Percentiles rank a stretch among this genome's conserved stretches.
phyloP scores from a whole-genome alignment of 1,140 invertebrate genomes.

The Homalodisca vitripennis region DNA sequence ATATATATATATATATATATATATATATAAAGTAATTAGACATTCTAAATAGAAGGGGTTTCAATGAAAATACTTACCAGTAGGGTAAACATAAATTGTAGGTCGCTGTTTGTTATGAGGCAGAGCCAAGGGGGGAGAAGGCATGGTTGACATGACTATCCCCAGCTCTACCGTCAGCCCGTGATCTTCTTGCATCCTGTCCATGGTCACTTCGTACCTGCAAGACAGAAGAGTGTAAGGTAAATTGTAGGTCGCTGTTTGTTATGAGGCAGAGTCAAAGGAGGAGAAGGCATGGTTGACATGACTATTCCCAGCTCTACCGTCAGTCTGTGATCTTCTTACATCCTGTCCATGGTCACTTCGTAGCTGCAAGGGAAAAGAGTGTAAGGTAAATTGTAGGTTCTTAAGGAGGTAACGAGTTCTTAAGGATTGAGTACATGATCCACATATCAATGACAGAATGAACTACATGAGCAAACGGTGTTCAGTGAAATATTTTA shows the following conservation, averaged over 20 bases:
- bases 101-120: constrained; percentile 51
- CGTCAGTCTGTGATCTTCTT: background rate
- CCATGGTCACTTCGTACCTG: too few species aligned
- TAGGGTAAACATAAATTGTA: constrained; percentile 56
- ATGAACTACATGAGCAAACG: too few species aligned
- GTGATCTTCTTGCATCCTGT: background rate
- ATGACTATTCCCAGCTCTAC: constrained; percentile 15
- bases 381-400: too few species aligned
- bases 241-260: constrained; percentile 54
- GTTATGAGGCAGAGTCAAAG: constrained; percentile 44
- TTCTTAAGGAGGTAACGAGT: too few species aligned
- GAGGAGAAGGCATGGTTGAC: constrained; percentile 25
- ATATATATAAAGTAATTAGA: too few species aligned
- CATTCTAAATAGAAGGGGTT: too few species aligned
- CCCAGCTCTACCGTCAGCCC: constrained; percentile 11
- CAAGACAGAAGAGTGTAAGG: too few species aligned
- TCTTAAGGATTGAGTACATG: too few species aligned
- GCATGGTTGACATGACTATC: constrained; percentile 14
- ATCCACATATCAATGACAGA: too few species aligned
- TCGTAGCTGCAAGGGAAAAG: too few species aligned
- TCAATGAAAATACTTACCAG: constrained; percentile 53
- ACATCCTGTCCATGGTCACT: background rate
- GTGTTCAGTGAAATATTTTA: too few species aligned
- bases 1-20: too few species aligned
- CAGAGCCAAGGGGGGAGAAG: constrained; percentile 27